Base-by-base conservation (phyloP, 2,888 invertebrate genomes). In the Melinaea marsaeus region DNA sequence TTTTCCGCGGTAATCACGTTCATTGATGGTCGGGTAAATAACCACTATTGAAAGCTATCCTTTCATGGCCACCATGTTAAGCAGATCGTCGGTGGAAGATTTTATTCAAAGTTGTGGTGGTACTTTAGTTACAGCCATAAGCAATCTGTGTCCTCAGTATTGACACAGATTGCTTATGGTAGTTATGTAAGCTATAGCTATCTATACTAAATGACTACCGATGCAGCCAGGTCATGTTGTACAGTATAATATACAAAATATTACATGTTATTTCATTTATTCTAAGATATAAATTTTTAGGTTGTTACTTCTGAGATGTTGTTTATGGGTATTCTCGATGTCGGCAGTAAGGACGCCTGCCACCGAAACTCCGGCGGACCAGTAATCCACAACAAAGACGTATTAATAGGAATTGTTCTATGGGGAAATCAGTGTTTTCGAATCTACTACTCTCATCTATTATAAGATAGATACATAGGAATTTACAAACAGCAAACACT, bases 371-470 rank as follows among this genome's bases (percentile, higher is more conserved):
- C 80, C 32, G 84, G 85, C 5, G 78, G 81, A 13, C 82, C 83
- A 3, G 72, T 83, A 22, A 61, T 76, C 61, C 80, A 81, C 67
- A 78, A 78, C 58, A 32, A 11, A 51, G 62, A 70, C 11, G 70
- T 78, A 11, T 57, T 81, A 13, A 75, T 82, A 71, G 92, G 92
- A 22, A 71, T 92, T 67, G 84, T 85, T 13, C 92, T 92, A 33
- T 92, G 90, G 87, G 91, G 91, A 69, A 22, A 22, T 22, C 22
- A 22, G 22, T 22, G 22, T 22, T 22, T 22, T 22, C 22, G 22
- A 22, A 22, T 22, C 22, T 22, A 22, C 22, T 22, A 22, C 22
- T 22, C 22, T 22, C 22, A 22, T 22, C 22, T 22, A 22, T 22
- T 22, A 22, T 22, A 22, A 22, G 22, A 22, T 1, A 22, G 22